Base-by-base conservation (phyloP, 1,140 invertebrate species). In the Sweltsa coloradensis region DNA sequence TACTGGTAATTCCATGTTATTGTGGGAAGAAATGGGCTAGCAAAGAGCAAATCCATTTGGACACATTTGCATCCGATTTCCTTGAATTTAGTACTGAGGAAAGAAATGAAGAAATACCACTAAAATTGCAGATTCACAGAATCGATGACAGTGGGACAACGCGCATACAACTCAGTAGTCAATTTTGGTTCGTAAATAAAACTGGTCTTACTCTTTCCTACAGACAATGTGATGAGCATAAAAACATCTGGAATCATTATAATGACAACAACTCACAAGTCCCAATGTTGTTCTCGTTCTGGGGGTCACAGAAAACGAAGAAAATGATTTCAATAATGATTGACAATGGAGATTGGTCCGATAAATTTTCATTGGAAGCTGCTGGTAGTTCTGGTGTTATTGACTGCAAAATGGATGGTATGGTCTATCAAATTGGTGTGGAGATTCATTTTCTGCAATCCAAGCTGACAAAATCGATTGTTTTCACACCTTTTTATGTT, bases 111-210 rank as follows among this genome's bases (percentile, higher is more conserved):
- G n/a, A n/a, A n/a, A n/a, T n/a, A n/a, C n/a, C n/a, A n/a, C n/a
- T n/a, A n/a, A n/a, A n/a, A n/a, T n/a, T n/a, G n/a, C n/a, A n/a
- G n/a, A n/a, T n/a, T n/a, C n/a, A n/a, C n/a, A n/a, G n/a, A n/a
- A n/a, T n/a, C n/a, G n/a, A n/a, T n/a, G n/a, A n/a, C n/a, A n/a
- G n/a, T n/a, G n/a, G n/a, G n/a, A n/a, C n/a, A n/a, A n/a, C n/a
- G n/a, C n/a, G n/a, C n/a, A n/a, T n/a, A n/a, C n/a, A n/a, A n/a
- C n/a, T n/a, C n/a, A n/a, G n/a, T 61, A 90, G 88, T 61, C 96
- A 95, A 5, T 99, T 96, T 68, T 99, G 95, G 94, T 92, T 99
- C 87, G 71, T 99, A 5, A 99, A 99, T 65, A 94, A 95, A 65
- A 97, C 96, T 13, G 88, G 84, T 18, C 69, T 86, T 44, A 79